Percentiles rank a stretch among this genome's conserved stretches.
Evolutionary conservation across 2,888 invertebrate genomes (phyloP).

Genomic region (Callyntrura guangdongensis): DNA sequence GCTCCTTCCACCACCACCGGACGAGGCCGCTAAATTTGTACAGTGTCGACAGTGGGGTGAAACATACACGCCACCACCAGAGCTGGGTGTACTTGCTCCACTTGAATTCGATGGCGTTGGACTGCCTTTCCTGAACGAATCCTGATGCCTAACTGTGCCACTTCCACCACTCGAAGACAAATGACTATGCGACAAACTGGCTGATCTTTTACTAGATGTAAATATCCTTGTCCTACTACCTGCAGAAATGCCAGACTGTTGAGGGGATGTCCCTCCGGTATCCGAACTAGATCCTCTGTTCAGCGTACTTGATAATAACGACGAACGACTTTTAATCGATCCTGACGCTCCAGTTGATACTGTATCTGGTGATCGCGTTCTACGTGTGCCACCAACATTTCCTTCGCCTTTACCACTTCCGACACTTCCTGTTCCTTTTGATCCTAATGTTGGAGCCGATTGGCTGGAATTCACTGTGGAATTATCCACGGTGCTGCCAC

Average conservation of each 20-base stretch:
- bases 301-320: slow-evolving; percentile 52
- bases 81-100: slow-evolving; percentile 79
- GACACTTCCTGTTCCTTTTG: slow-evolving; percentile 60
- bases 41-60: slow-evolving; percentile 71
- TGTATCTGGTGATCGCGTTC: slow-evolving; percentile 67
- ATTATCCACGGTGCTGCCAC: slow-evolving; percentile 74
- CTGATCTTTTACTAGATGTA: slow-evolving; percentile 81
- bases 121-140: slow-evolving; percentile 76
- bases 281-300: slow-evolving; percentile 67
- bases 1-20: slow-evolving; percentile 71
- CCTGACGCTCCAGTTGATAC: slow-evolving; percentile 41
- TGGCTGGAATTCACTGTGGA: slow-evolving; percentile 64
- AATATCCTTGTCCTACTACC: slow-evolving; percentile 80
- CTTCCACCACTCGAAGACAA: slow-evolving; percentile 64
- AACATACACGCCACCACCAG: slow-evolving; percentile 70
- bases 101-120: slow-evolving; percentile 80
- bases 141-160: slow-evolving; percentile 62
- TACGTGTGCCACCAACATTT: slow-evolving; percentile 66
- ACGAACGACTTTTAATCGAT: slow-evolving; percentile 47
- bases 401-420: slow-evolving; percentile 62
- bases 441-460: slow-evolving; percentile 55
- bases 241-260: slow-evolving; percentile 45
- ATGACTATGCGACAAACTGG: slow-evolving; percentile 77
- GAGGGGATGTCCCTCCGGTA: slow-evolving; percentile 66
- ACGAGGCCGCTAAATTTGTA: slow-evolving; percentile 61